Percentiles rank a stretch among this genome's conserved stretches.
Conservation (phyloP, 53 echinoderm and acorn worm species). For the Patiria pectinifera region DNA sequence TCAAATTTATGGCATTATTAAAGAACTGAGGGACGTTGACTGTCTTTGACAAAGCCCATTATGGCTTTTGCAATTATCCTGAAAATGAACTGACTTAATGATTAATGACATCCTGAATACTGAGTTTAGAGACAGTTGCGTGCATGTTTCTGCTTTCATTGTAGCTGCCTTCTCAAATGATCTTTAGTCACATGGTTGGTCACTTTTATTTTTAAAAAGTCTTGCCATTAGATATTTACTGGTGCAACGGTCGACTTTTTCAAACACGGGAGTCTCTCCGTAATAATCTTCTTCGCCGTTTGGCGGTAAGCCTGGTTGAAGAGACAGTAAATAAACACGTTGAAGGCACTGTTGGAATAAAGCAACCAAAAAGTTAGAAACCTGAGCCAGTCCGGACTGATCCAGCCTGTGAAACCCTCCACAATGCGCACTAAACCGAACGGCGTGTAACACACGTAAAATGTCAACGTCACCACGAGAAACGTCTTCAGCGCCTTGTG, state of each 20-base stretch:
- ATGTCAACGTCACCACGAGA: conserved; percentile 7
- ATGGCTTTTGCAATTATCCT: too few species aligned
- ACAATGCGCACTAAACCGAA: not conserved
- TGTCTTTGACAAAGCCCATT: too few species aligned
- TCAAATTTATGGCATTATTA: too few species aligned
- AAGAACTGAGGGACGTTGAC: too few species aligned
- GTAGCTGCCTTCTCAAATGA: too few species aligned
- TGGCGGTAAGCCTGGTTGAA: conserved; percentile 32
- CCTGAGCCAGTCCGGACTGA: conserved; percentile 5
- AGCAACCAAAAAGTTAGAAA: not conserved
- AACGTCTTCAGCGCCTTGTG: conserved; percentile 47
- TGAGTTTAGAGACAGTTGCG: too few species aligned
- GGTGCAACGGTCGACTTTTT: conserved; percentile 16
- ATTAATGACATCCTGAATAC: too few species aligned
- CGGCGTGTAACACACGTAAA: conserved; percentile 4
- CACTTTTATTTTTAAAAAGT: too few species aligned
- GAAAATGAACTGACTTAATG: too few species aligned
- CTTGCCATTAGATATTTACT: not conserved
- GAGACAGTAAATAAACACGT: conserved; percentile 36
- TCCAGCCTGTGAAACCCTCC: not conserved
- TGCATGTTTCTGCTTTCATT: too few species aligned
- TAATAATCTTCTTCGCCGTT: conserved; percentile 13
- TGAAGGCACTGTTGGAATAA: conserved; percentile 15
- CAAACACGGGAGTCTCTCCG: not conserved
- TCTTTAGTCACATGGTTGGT: too few species aligned